A percentile compares a stretch with the other conserved stretches of the same genome.
phyloP scores from a whole-genome alignment of 37 sponge, comb jelly and placozoan genomes.

The Mnemiopsis leidyi region DNA sequence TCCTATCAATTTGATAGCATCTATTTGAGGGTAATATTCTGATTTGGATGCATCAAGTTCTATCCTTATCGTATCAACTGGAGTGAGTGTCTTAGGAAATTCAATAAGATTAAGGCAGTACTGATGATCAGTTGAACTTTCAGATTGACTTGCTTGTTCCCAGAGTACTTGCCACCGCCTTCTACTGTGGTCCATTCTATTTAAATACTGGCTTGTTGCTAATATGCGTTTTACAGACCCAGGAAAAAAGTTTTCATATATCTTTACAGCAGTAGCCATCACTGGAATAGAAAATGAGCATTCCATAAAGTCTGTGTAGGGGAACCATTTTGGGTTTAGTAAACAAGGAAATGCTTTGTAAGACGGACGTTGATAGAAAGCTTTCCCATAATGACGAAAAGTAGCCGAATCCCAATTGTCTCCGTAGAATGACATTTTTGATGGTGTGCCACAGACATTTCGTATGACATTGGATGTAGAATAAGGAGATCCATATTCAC shows the following conservation, averaged over 20 bases:
- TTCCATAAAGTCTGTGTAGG: constrained; percentile 38
- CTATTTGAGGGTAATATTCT: neutral
- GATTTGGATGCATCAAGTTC: neutral
- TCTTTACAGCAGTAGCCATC: neutral
- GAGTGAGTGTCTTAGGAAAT: neutral
- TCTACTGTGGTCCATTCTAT: neutral
- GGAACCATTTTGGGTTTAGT: neutral
- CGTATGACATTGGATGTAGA: neutral
- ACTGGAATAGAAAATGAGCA: constrained; percentile 34
- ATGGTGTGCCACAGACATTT: constrained; percentile 2
- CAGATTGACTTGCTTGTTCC: too few relatives aligned
- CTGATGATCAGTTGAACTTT: neutral
- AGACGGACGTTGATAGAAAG: neutral
- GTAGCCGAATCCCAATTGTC: neutral
- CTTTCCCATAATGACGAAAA: neutral
- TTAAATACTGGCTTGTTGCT: neutral
- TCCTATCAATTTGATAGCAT: neutral
- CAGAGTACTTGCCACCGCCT: neutral
- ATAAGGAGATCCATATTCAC: constrained; percentile 55
- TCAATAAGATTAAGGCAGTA: neutral
- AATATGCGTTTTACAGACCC: neutral
- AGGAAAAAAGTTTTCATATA: constrained; percentile 53
- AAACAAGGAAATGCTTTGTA: neutral
- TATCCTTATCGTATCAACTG: constrained; percentile 15
- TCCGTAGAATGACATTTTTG: neutral